Conservation (phyloP, 2,888 invertebrate species). For the Lasioglossum vierecki region DNA sequence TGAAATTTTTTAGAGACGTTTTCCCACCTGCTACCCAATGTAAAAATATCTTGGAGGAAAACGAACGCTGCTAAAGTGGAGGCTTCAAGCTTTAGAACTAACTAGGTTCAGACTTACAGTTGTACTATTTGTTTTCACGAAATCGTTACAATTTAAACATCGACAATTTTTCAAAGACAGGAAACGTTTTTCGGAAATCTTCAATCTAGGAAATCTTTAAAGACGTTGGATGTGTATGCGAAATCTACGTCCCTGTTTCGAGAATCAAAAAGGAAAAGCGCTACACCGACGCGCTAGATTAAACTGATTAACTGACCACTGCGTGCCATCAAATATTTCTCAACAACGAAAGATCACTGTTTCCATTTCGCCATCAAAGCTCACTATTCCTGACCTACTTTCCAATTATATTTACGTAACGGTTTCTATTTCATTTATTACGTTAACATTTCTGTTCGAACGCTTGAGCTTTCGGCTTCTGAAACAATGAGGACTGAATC, state of each 20-base stretch:
- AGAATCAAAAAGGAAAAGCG: background rate
- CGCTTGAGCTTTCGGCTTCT: background rate
- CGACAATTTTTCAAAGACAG: background rate
- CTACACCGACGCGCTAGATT: background rate
- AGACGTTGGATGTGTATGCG: background rate
- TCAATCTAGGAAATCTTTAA: too few relatives aligned
- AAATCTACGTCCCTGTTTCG: conserved; percentile 5
- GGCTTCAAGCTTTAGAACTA: background rate
- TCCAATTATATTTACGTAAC: background rate
- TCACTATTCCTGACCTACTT: background rate
- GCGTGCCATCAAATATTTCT: conserved; percentile 2
- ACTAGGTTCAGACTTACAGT: background rate
- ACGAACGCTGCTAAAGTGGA: background rate
- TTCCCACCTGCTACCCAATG: background rate
- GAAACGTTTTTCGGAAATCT: too few relatives aligned
- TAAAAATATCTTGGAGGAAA: background rate
- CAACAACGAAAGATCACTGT: conserved; percentile 6
- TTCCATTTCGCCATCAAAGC: background rate
- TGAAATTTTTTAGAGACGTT: background rate
- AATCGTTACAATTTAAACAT: background rate
- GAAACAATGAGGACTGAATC: background rate
- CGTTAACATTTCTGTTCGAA: background rate
- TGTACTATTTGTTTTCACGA: background rate
- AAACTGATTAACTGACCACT: conserved; percentile 1
- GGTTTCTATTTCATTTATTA: background rate